Base-by-base conservation (phyloP, 2,797 vertebrate genomes). In the Phalloptychus januarius region DNA sequence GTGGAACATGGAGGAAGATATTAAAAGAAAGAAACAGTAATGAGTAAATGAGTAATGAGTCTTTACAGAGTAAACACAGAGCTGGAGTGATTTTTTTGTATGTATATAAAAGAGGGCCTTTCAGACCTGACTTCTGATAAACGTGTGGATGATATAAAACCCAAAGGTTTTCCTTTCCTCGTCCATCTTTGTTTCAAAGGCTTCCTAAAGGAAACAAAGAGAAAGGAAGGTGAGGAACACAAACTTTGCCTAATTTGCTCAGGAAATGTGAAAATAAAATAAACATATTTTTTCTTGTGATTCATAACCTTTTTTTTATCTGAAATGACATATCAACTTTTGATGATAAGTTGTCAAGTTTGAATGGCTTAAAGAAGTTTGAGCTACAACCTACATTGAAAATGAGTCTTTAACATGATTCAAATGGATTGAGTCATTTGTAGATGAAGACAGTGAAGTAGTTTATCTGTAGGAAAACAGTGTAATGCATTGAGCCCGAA, bases 111-210 rank as follows among this genome's bases (percentile, higher is more conserved):
- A 58, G 5, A 50, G 33, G 56, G 28, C 11, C 8, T 46, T 13
- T 80, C 75, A 70, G 78, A 97, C 97, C 95, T 95, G 87, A 28
- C 50, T 81, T 15, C 33, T 76, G 72, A 97, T 87, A 91, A 95
- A 97, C 72, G 67, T 90, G 28, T 79, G 45, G 72, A 97, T 82
- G 76, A 97, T 96, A 71, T 84, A 75, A 20, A 91, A 44, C 15
- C 96, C 96, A 45, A 87, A 92, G 1, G 83, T 91, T 63, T 77
- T 93, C 76, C 96, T 90, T 50, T 96, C 92, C 36, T 96, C 93
- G 1, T 96, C 95, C 0, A 92, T 83, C 38, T 91, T 93, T 4
- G 93, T 91, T 77, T 97, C 95, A 25, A 97, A 97, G 0, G 86
- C 79, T 0, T 91, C 94, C 97, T 97, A 58, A 79, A 81, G 58